Evolutionary conservation across 2,888 invertebrate species (phyloP), one percentile per base, ranked within the genome.

Genomic region (Eupeodes latifasciatus): DNA sequence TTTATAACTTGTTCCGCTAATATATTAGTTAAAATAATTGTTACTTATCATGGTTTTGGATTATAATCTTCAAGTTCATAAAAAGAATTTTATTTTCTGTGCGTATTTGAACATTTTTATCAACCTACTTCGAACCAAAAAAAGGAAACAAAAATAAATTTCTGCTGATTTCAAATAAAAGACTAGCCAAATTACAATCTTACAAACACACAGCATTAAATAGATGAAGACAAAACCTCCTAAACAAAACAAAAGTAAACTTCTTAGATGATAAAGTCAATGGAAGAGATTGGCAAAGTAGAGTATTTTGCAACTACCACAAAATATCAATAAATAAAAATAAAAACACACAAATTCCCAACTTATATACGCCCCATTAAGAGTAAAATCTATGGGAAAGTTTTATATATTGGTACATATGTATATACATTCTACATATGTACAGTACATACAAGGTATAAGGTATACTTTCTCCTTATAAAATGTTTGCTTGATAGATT

Each of bases 201-300:
- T 7, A 40, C 40, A 40, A 40, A 40, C 40, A 5, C 40, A 7
- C 40, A 40, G 40, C 40, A 5, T 5, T 40, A 4, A 40, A 40
- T 40, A 6, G 40, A 40, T 40, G 9, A 40, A 4, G 47, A 36
- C 7, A 14, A 6, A 27, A 59, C 19, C 19, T 72, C 34, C 49
- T 44, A 5, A 36, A 61, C 34, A 47, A 36, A 40, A 40, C n/a
- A 19, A 59, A 49, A 11, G 12, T 40, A 55, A 53, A 62, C 55
- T 62, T 55, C 14, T 11, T 49, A 11, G 14, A 19, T 49, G 69
- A 69, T 61, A 69, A 69, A 61, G 36, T 47, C 19, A 12, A 69
- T 47, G 66, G 27, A 74, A 59, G 40, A 66, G 40, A 59, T 51
- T 75, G 66, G 67, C 51, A 51, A 49, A 67, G 49, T 57, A 44